Conservation (phyloP, 2,888 invertebrate genomes). For the Rambutsinella grinnellia region DNA sequence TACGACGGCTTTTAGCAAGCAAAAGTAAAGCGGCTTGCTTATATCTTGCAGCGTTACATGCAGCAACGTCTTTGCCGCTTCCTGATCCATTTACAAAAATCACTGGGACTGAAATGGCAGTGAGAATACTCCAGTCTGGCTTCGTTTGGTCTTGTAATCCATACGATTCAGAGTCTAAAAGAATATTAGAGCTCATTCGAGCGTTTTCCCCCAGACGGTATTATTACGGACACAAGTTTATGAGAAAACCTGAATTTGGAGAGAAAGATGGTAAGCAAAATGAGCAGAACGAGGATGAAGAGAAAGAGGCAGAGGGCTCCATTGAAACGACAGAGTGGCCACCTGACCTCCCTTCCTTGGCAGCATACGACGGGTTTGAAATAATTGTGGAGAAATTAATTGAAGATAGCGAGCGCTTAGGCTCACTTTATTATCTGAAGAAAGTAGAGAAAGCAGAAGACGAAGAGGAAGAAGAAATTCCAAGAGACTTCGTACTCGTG, state of each 20-base stretch:
- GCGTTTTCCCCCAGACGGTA: conserved; percentile 2
- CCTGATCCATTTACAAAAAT: conserved; percentile 37
- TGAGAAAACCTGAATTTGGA: too few relatives aligned
- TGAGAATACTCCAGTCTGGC: conserved; percentile 40
- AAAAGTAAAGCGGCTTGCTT: neutral
- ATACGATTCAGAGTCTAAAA: conserved; percentile 24
- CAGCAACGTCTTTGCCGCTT: neutral
- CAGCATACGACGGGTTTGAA: conserved; percentile 28
- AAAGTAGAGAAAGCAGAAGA: neutral
- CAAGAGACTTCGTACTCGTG: neutral
- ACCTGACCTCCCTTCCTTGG: neutral
- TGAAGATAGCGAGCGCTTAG: conserved; percentile 13
- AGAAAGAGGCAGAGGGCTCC: neutral
- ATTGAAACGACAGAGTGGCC: conserved; percentile 39
- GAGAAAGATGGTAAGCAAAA: neutral
- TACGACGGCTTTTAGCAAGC: neutral
- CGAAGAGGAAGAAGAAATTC: neutral
- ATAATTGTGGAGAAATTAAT: conserved; percentile 23
- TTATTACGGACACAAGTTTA: conserved; percentile 2
- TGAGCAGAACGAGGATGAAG: neutral
- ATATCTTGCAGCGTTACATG: neutral
- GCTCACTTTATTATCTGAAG: neutral
- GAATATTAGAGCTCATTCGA: neutral
- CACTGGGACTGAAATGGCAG: conserved; percentile 39
- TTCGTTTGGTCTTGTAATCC: conserved; percentile 43